phyloP scores from a whole-genome alignment of 2,113 vertebrate genomes.

The Bungarus multicinctus region DNA sequence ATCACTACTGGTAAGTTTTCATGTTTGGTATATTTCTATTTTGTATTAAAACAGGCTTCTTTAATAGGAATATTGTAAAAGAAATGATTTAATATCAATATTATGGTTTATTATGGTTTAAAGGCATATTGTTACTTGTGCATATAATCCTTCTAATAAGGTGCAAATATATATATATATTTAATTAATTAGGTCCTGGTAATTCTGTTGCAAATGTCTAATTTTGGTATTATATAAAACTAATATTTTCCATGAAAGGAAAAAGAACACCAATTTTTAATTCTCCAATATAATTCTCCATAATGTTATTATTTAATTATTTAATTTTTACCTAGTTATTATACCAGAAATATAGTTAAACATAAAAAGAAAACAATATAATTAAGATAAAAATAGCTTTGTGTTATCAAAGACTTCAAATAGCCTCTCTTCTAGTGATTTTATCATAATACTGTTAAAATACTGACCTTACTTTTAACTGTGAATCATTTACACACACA shows the following conservation, averaged over 20 bases:
- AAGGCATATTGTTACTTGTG: conserved; percentile 52
- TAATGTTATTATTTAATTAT: conserved; percentile 43
- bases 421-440: conserved; percentile 16
- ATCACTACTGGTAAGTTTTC: too few relatives aligned
- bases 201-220: conserved; percentile 54
- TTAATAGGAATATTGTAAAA: too few relatives aligned
- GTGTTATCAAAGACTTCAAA: conserved; percentile 38
- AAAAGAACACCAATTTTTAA: conserved; percentile 25
- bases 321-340: conserved; percentile 41
- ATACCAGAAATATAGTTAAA: conserved; percentile 29
- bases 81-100: too few relatives aligned
- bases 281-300: conserved; percentile 15
- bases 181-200: conserved; percentile 64
- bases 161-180: conserved; percentile 58
- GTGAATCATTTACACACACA: too few relatives aligned
- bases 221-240: conserved; percentile 48
- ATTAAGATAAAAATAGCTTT: conserved; percentile 40
- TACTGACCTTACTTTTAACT: conserved; percentile 30
- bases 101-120: too few relatives aligned
- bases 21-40: too few relatives aligned
- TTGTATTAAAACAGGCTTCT: too few relatives aligned
- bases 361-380: conserved; percentile 49
- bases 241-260: conserved; percentile 8
- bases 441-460: conserved; percentile 35
- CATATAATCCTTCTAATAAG: conserved; percentile 49